Base-by-base conservation (phyloP, 2,797 vertebrate species). In the Sebastolobus alascanus region DNA sequence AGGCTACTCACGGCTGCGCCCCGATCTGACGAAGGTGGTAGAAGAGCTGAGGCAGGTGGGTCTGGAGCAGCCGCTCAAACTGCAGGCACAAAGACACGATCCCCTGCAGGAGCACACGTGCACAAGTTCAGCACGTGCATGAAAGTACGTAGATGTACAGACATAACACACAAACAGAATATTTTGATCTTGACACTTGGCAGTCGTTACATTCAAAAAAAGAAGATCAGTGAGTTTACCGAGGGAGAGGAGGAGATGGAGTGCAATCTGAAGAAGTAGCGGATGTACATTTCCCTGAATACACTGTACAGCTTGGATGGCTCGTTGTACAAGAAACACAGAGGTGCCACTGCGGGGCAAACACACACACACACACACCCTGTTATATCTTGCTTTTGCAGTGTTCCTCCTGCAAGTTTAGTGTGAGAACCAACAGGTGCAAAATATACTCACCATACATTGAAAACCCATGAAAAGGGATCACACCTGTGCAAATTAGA, bases 291-390 rank as follows among this genome's bases (percentile, higher is more conserved):
- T 96, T 99, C 98, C 83, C 97, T 97, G 94, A 99, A 99, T 63
- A 99, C 96, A 76, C 96, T 97, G 95, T 99, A 99, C 77, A 99
- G 90, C 94, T 97, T 98, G 90, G 97, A 97, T 3, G 99, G 99
- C 91, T 99, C 98, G n/a, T 98, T 97, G 94, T 99, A 99, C 82
- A 99, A 90, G 94, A 99, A 99, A 93, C 99, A 99, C 92, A 99
- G 95, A 54, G 99, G 99, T 52, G 98, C 98, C 91, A 99, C 99
- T 99, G 95, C 8, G 94, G 93, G 75, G 80, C 86, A 82, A 25
- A 82, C 27, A 63, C 16, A 56, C 12, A 83, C 67, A 85, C 65
- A 84, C 54, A 86, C 25, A 75, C 27, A 27, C 8, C 2, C 27
- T n/a, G 25, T 76, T 12, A 58, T 8, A 38, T 35, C 4, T 16